Conservation (phyloP, 2,888 invertebrate species). For the Dryocosmus kuriphilus region DNA sequence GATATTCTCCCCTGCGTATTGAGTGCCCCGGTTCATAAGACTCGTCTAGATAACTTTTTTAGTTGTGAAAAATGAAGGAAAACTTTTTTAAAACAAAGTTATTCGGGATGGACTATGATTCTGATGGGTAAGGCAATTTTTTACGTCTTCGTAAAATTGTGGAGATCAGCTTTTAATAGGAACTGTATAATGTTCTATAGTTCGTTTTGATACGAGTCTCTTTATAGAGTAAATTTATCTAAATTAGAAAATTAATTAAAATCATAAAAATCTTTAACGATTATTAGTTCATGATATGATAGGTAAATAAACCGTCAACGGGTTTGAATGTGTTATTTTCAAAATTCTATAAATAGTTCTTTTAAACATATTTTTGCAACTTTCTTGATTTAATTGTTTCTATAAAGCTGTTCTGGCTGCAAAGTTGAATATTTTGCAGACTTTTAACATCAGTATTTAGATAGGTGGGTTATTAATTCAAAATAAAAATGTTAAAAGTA, state of each 20-base stretch:
- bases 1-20: slow-evolving; percentile 9
- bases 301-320: too few relatives aligned
- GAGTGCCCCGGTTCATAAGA: slow-evolving; percentile 27
- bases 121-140: background rate
- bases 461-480: too few relatives aligned
- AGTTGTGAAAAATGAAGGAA: slow-evolving; percentile 19
- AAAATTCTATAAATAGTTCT: too few relatives aligned
- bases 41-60: slow-evolving; percentile 29
- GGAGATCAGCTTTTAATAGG: slow-evolving; percentile 29
- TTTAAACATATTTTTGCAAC: too few relatives aligned
- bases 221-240: background rate
- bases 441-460: too few relatives aligned
- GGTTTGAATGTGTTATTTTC: too few relatives aligned
- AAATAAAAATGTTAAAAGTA: too few relatives aligned
- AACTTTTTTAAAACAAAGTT: slow-evolving; percentile 10
- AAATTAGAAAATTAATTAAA: background rate
- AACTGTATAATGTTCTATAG: slow-evolving; percentile 40
- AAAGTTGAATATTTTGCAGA: too few relatives aligned
- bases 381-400: too few relatives aligned
- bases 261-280: background rate
- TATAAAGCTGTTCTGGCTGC: too few relatives aligned
- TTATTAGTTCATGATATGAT: too few relatives aligned
- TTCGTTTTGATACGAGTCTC: slow-evolving; percentile 37
- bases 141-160: slow-evolving; percentile 15
- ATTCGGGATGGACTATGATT: background rate